Evolutionary conservation across 1,140 invertebrate genomes (phyloP), one percentile per base, ranked within the genome.

Genomic region (Rhagoletis zephyria): DNA sequence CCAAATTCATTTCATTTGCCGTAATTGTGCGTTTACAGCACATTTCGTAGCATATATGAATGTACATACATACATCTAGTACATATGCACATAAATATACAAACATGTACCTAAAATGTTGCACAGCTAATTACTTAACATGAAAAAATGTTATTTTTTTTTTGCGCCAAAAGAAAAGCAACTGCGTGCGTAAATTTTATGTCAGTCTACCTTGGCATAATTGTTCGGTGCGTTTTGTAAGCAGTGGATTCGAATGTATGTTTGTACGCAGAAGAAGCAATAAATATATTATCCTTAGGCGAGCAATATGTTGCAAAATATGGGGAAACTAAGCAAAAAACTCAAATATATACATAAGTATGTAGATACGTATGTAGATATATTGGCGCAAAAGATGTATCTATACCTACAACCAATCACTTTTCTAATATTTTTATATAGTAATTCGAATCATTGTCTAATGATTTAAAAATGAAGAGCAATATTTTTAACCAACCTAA

Each of bases 401-500:
- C 45, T 16, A 48, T 74, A 42, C 10, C 14, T 10, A 30, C 42
- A 74, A 45, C 3, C 42, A 40, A 48, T 14, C 45, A 67, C 64
- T 67, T 12, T 10, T 4, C 5, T 14, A 16, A 9, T 63, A 14
- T 16, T 63, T 14, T 63, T 16, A 16, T 63, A 63, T 63, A 30
- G 30, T 30, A 63, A 14, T 14, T 16, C 16, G 61, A 63, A 63
- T n/a, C 61, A 16, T 63, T 4, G 61, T 4, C 0, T 63, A 4
- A 9, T n/a, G 12, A 63, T 63, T 16, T 63, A 4, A 63, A 51
- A 6, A 16, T 77, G 51, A 6, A 4, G 42, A 81, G n/a, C 51
- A 81, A 30, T 59, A 81, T 59, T 81, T 81, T 81, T 81, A 10
- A 56, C 2, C 5, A 51, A 30, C 51, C n/a, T 56, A 81, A 81